Percentiles rank a stretch among this genome's conserved stretches.
Conservation (phyloP, 2,888 invertebrate species). For the Drosophila fungiperda region DNA sequence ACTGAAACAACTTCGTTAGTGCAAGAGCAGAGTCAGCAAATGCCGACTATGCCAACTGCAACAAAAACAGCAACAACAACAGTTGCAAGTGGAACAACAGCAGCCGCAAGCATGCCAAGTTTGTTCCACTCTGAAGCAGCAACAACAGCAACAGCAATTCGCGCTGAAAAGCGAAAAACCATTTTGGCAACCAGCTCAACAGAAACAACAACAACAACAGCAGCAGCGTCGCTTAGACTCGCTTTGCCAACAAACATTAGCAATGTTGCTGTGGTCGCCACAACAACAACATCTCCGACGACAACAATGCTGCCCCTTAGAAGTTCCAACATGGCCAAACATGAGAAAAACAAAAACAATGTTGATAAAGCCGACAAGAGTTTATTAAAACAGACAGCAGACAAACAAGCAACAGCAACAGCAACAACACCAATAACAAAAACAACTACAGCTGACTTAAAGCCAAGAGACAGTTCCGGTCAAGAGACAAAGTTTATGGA, state of each 20-base stretch:
- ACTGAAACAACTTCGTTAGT: conserved; percentile 78
- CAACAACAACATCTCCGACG: conserved; percentile 46
- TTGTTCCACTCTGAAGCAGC: conserved; percentile 33
- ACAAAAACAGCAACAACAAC: conserved; percentile 39
- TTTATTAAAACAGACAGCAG: conserved; percentile 67
- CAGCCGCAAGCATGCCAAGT: conserved; percentile 58
- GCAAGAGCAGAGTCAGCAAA: conserved; percentile 62
- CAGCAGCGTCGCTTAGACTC: conserved; percentile 29
- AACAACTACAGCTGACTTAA: conserved; percentile 13
- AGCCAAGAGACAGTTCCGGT: conserved; percentile 61
- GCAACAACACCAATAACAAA: conserved; percentile 14
- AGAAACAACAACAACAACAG: conserved; percentile 30
- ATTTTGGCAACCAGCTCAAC: conserved; percentile 61
- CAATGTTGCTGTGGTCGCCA: conserved; percentile 56
- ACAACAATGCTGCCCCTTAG: conserved; percentile 58
- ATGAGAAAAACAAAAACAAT: conserved; percentile 28
- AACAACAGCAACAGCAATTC: conserved; percentile 32
- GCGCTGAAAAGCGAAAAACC: conserved; percentile 47
- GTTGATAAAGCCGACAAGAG: conserved; percentile 49
- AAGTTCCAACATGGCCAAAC: conserved; percentile 50
- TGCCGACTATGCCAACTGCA: conserved; percentile 66
- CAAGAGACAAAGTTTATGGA: conserved; percentile 39
- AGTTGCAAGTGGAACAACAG: conserved; percentile 24
- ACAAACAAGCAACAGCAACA: conserved; percentile 14
- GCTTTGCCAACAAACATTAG: conserved; percentile 63